These are phyloP conservation scores for Coryphaenoides rupestris DNA, from an alignment of 2,113 vertebrate genomes.

Conservation along the genomic window DNA sequence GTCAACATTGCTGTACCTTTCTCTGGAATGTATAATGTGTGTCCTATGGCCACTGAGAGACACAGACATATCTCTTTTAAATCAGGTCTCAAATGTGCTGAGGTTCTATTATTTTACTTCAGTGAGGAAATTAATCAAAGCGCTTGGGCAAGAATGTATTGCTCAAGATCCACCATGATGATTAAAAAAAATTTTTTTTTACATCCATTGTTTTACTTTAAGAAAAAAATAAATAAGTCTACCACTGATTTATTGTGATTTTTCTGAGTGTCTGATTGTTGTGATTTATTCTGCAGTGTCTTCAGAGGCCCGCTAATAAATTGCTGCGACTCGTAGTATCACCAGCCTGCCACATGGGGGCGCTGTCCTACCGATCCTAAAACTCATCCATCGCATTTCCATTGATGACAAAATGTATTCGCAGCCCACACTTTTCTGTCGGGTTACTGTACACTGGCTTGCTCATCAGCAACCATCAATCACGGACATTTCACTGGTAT, in stretches of 20 bases:
- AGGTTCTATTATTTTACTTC: slow-evolving; percentile 38
- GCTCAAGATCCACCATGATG: slow-evolving; percentile 41
- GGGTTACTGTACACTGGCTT: slow-evolving; percentile 14
- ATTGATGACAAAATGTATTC: background rate
- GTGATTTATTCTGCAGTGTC: background rate
- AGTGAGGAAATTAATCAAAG: slow-evolving; percentile 41
- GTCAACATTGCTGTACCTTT: slow-evolving; percentile 49
- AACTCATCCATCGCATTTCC: background rate
- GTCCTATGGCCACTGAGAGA: slow-evolving; percentile 38
- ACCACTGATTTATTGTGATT: slow-evolving; percentile 47
- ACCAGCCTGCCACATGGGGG: slow-evolving; percentile 38
- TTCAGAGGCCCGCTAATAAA: background rate
- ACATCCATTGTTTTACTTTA: slow-evolving; percentile 42
- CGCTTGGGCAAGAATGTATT: slow-evolving; percentile 36
- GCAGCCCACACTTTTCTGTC: slow-evolving; percentile 39
- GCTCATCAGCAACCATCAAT: slow-evolving; percentile 22
- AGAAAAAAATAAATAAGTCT: slow-evolving; percentile 38
- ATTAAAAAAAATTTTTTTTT: slow-evolving; percentile 64
- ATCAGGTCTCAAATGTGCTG: slow-evolving; percentile 55
- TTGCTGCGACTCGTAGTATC: background rate
- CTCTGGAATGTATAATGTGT: slow-evolving; percentile 66
- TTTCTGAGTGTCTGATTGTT: slow-evolving; percentile 17
- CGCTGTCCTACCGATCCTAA: slow-evolving; percentile 7
- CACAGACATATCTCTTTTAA: slow-evolving; percentile 41
- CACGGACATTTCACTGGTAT: too few relatives aligned